Evolutionary conservation across 1,140 invertebrate genomes (phyloP), one percentile per base, ranked within the genome.

Genomic region (Adelges cooleyi): DNA sequence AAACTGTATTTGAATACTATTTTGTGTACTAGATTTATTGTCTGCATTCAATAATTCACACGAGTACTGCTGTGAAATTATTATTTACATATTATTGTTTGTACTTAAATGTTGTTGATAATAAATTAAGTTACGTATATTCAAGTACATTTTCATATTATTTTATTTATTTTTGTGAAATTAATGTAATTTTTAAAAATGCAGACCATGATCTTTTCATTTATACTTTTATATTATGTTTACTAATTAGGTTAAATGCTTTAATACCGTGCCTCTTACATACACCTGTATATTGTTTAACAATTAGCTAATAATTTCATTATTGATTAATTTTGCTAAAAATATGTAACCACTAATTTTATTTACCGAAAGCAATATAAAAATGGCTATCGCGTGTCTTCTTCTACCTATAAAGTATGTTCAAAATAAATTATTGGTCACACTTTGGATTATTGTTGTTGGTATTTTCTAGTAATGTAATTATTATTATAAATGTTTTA

Each of bases 261-360:
- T 59, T 59, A 27, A 46, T 42, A 46, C 11, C 40, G 18, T 59
- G 40, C 40, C 54, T 59, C 42, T 44, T 44, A 44, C 6, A 46
- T 59, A 25, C 17, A 59, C 22, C 44, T 59, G 25, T 46, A 59
- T 59, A 59, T 59, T 46, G 23, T 56, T 46, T 59, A 59, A 59
- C 54, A 46, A 29, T 59, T 59, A 17, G 54, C 54, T 59, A 59
- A 59, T 59, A 29, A 40, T 59, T 46, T 27, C 42, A 59, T 59
- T 33, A 25, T 46, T 59, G n/a, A 59, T 20, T 46, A 59, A 20
- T 59, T 20, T 18, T 29, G 40, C 53, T 56, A 56, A 44, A 56
- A 25, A 23, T 56, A 56, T 23, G 38, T 59, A 59, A 59, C 54
- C 40, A 59, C 54, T 59, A 59, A 59, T 59, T 59, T 33, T 20